Base-by-base conservation (phyloP, 1,140 invertebrate genomes). In the Drosophila repletoides region DNA sequence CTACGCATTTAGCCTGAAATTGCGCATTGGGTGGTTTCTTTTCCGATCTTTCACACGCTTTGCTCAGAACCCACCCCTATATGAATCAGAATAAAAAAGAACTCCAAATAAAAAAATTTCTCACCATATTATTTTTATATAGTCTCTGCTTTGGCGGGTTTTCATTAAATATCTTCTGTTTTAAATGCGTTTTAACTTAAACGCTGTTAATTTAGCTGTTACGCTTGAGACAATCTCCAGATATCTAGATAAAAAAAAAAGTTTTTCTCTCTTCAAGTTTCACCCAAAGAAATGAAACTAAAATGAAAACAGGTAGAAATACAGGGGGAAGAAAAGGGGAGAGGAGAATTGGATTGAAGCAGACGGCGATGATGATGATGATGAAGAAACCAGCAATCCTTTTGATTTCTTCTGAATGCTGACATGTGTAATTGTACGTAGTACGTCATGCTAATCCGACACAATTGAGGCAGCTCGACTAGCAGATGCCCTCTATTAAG, bases 121-220 rank as follows among this genome's bases (percentile, higher is more conserved):
- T 49, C 65, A 68, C 19, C 24, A 38, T n/a, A 38, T 36, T 31
- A 40, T 36, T 38, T 7, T 49, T 28, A 45, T 33, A 51, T 34
- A 33, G 14, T 49, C 17, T 36, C 45, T 65, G n/a, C 33, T n/a
- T 24, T 10, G 6, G 4, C 7, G 10, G 40, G 7, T 40, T 24
- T 26, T 24, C 6, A 12, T 46, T 51, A 15, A 38, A 5, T 36
- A 9, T 34, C 21, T 46, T 22, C 12, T 33, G 24, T 21, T 68
- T 68, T 51, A 22, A 66, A 64, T 74, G 59, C 49, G 53, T 65
- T 64, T 72, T 52, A 69, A 51, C 58, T 69, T 72, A 72, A 72
- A 69, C 51, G 52, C 52, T 72, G 65, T 73, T 73, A 73, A 73
- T 73, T 73, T 73, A 73, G 70, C 65, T 69, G 70, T 73, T 73